A percentile compares a stretch with the other conserved stretches of the same genome.
Evolutionary conservation across 2,888 invertebrate species (phyloP).

Genomic region (Protula sp.): DNA sequence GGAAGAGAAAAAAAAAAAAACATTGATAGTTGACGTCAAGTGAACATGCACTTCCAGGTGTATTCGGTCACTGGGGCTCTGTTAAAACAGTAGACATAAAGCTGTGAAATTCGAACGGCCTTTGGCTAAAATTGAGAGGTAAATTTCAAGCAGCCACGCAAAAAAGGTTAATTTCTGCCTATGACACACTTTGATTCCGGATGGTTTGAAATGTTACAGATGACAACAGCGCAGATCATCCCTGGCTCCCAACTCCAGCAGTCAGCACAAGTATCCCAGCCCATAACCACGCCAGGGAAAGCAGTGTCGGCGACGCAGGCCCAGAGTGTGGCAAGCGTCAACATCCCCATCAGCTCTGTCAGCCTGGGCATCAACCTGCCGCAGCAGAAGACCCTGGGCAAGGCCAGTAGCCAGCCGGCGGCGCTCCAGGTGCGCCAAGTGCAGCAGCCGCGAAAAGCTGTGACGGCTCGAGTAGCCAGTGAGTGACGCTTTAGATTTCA

Average conservation of each 20-base stretch:
- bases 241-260: conserved; percentile 8
- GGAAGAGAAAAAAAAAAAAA: too few relatives aligned
- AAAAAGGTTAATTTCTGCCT: too few relatives aligned
- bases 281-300: conserved; percentile 65
- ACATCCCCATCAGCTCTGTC: conserved; percentile 57
- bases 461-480: too few relatives aligned
- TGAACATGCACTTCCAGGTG: too few relatives aligned
- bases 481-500: too few relatives aligned
- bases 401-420: conserved; percentile 12
- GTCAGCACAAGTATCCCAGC: conserved; percentile 53
- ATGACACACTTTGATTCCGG: too few relatives aligned
- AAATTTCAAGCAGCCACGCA: too few relatives aligned
- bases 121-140: too few relatives aligned
- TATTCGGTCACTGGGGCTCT: too few relatives aligned
- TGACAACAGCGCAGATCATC: conserved; percentile 9
- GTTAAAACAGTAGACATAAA: too few relatives aligned
- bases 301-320: conserved; percentile 56
- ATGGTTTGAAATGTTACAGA: neutral
- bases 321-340: conserved; percentile 51
- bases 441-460: conserved; percentile 11
- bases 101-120: too few relatives aligned
- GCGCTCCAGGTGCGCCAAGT: conserved; percentile 27
- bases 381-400: conserved; percentile 44
- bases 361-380: conserved; percentile 56
- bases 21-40: too few relatives aligned